Conservation (phyloP, 2,888 invertebrate species). For the Neelides folsomi region DNA sequence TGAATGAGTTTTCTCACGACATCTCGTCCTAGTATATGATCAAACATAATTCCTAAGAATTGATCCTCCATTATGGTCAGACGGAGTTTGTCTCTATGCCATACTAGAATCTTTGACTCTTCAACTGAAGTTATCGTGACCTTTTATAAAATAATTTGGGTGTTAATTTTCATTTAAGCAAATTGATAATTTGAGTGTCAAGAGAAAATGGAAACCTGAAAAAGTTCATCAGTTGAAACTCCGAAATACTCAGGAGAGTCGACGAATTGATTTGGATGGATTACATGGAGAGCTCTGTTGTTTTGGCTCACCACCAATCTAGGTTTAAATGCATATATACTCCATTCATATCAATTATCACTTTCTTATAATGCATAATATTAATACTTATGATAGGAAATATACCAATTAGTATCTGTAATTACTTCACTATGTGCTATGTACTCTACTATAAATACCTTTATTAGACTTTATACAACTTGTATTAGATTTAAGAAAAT, state of each 20-base stretch:
- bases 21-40: slow-evolving; percentile 70
- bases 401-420: no score
- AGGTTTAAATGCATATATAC: slow-evolving; percentile 37
- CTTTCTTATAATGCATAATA: no score
- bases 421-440: no score
- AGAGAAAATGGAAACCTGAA: slow-evolving; percentile 48
- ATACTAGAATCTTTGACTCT: slow-evolving; percentile 65
- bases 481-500: no score
- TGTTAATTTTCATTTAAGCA: no score
- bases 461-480: no score
- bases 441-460: no score
- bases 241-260: slow-evolving; percentile 84
- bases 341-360: no score
- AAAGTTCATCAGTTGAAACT: slow-evolving; percentile 70
- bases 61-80: slow-evolving; percentile 58
- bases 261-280: slow-evolving; percentile 73
- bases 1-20: slow-evolving; percentile 77
- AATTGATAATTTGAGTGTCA: slow-evolving; percentile 32
- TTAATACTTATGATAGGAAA: no score
- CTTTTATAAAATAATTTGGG: slow-evolving; percentile 38
- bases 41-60: slow-evolving; percentile 71
- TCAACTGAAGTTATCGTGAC: slow-evolving; percentile 78
- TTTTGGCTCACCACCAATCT: slow-evolving; percentile 73
- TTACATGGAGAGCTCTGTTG: slow-evolving; percentile 68
- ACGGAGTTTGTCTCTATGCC: slow-evolving; percentile 75